Evolutionary conservation across 2,888 invertebrate species (phyloP).

Genomic region (Drosophila dives): DNA sequence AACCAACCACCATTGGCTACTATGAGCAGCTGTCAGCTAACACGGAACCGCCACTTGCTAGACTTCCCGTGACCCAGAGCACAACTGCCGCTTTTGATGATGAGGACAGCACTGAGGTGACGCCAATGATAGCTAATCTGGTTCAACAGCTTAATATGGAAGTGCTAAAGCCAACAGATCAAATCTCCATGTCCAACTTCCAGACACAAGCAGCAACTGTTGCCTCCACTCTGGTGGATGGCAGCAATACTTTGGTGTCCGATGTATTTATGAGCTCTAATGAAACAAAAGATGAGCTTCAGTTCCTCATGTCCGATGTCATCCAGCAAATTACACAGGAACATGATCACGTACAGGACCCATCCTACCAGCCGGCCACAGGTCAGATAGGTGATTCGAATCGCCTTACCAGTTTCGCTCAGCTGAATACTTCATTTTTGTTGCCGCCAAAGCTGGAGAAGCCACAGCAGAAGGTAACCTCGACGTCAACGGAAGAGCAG

Average conservation of each 20-base stretch:
- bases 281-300: conserved; percentile 82
- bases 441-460: conserved; percentile 37
- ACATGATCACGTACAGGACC: conserved; percentile 25
- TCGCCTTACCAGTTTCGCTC: conserved; percentile 82
- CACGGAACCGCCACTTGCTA: conserved; percentile 33
- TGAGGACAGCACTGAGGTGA: conserved; percentile 56
- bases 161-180: conserved; percentile 71
- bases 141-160: conserved; percentile 75
- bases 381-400: conserved; percentile 49
- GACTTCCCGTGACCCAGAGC: conserved; percentile 64
- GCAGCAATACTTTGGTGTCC: conserved; percentile 62
- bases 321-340: conserved; percentile 80
- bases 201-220: conserved; percentile 84
- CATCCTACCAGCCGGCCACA: conserved; percentile 26
- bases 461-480: conserved; percentile 15
- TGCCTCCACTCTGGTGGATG: conserved; percentile 83
- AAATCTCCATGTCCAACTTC: conserved; percentile 83
- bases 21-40: conserved; percentile 23
- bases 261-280: conserved; percentile 71
- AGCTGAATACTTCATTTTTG: conserved; percentile 80
- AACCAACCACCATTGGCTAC: conserved; percentile 31
- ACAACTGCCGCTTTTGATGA: conserved; percentile 40
- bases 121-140: conserved; percentile 73
- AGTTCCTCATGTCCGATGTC: conserved; percentile 83
- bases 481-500: conserved; percentile 4